Percentiles rank a stretch among this genome's conserved stretches.
These are phyloP conservation scores for Lanius collurio DNA, from an alignment of 2,113 vertebrate genomes.

Conservation along the genomic window DNA sequence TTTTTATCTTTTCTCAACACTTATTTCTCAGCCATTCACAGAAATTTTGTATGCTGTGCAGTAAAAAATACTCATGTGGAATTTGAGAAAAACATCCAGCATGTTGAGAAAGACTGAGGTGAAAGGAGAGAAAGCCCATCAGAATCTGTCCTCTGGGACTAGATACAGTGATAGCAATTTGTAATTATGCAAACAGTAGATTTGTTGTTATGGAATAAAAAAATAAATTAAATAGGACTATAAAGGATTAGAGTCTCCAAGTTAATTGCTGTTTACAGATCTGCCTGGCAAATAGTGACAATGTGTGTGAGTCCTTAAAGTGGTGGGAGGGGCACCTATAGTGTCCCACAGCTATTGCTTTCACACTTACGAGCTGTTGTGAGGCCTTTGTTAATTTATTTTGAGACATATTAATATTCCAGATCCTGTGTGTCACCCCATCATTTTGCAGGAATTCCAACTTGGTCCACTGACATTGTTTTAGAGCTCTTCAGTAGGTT, in stretches of 20 bases:
- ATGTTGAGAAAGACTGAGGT: background rate
- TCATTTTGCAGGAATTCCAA: background rate
- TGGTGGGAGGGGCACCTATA: background rate
- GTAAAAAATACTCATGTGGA: background rate
- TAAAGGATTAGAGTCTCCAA: background rate
- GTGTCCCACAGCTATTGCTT: background rate
- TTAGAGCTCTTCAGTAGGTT: background rate
- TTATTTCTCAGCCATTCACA: background rate
- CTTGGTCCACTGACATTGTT: background rate
- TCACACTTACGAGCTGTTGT: background rate
- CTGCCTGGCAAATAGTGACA: background rate
- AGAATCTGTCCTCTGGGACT: background rate
- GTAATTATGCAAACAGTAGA: background rate
- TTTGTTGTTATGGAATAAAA: background rate
- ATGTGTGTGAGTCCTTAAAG: background rate
- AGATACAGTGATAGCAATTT: background rate
- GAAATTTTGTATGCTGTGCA: background rate
- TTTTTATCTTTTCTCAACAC: background rate
- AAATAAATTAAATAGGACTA: background rate
- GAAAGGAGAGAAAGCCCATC: background rate
- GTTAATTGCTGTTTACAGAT: background rate
- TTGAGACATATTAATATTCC: background rate
- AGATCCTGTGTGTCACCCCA: background rate
- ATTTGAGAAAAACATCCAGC: background rate
- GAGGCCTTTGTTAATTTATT: background rate